Percentiles rank a stretch among this genome's conserved stretches.
These are phyloP conservation scores for Tretioscincus oriximinensis DNA, from an alignment of 2,113 vertebrate species.

Conservation along the genomic window DNA sequence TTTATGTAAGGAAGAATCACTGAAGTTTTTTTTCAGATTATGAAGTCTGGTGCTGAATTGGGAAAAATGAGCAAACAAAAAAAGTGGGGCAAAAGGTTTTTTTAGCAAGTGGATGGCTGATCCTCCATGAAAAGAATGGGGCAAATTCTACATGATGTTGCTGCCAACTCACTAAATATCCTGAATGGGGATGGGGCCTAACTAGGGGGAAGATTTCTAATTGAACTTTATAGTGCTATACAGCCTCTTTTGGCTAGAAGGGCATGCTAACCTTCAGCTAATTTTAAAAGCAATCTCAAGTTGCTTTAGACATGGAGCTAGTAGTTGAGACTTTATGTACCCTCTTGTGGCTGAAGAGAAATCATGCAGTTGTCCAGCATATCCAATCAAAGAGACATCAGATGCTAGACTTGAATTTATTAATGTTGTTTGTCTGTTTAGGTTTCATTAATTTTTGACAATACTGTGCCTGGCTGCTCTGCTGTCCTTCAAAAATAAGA, in stretches of 20 bases:
- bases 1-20: too few species aligned
- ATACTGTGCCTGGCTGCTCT: background rate
- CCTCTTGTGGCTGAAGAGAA: conserved; percentile 19
- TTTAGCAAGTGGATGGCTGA: too few species aligned
- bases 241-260: background rate
- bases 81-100: too few species aligned
- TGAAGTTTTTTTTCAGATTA: too few species aligned
- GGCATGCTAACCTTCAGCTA: background rate
- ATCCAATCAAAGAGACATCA: background rate
- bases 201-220: background rate
- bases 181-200: too few species aligned
- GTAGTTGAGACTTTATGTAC: background rate
- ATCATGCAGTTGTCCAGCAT: background rate
- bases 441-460: background rate
- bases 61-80: too few species aligned
- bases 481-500: background rate
- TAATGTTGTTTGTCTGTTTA: background rate
- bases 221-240: background rate
- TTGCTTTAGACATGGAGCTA: background rate
- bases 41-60: too few species aligned
- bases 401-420: too few species aligned
- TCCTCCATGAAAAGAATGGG: too few species aligned
- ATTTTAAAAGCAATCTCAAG: background rate
- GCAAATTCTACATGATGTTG: too few species aligned
- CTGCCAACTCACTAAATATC: too few species aligned